Evolutionary conservation across 2,113 vertebrate species (phyloP).

Genomic region (Lophotis ruficrista): DNA sequence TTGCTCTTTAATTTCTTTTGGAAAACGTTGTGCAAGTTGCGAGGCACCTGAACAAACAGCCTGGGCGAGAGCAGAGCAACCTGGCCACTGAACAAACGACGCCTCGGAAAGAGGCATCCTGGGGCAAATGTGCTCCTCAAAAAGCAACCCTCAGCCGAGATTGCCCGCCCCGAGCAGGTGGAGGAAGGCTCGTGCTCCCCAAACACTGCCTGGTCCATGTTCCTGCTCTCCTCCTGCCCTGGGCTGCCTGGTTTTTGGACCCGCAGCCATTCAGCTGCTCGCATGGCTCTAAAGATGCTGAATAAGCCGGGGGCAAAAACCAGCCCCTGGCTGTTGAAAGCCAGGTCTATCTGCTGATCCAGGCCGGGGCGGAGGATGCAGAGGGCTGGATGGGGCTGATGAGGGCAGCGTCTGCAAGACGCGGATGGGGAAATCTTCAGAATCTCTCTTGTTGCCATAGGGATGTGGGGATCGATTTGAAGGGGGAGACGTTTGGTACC

Average conservation of each 20-base stretch:
- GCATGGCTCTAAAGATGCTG: background rate
- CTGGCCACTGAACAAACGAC: background rate
- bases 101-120: background rate
- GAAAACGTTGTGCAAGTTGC: background rate
- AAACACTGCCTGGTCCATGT: accelerated
- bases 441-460: background rate
- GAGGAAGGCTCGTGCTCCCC: background rate
- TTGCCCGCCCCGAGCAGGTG: background rate
- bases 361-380: no score
- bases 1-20: background rate
- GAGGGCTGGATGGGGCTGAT: background rate
- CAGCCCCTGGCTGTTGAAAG: background rate
- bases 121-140: background rate
- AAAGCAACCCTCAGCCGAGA: background rate
- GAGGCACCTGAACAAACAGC: background rate
- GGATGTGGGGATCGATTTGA: background rate
- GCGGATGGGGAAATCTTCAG: background rate
- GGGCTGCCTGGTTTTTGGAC: background rate
- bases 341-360: background rate
- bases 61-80: background rate
- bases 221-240: no score
- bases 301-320: background rate
- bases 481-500: background rate
- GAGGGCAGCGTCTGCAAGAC: background rate
- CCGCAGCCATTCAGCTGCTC: background rate